Evolutionary conservation across 2,888 invertebrate species (phyloP), one percentile per base, ranked within the genome.

Genomic region (Rhaphigaster nebulosa): DNA sequence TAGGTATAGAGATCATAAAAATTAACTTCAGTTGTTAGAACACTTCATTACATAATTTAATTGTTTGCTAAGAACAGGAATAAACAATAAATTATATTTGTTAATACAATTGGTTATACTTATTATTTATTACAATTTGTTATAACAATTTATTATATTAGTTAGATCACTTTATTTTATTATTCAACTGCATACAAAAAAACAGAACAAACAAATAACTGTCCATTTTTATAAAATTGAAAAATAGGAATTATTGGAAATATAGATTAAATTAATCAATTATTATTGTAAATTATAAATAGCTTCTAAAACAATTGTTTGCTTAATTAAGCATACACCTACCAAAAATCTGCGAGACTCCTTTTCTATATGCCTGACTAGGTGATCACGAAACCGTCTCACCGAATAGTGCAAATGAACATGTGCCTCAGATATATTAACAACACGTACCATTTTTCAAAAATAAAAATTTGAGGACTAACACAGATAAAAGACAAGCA

Each of bases 341-440:
- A 91, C 88, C 88, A 91, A 88, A n/a, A 84, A 76, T 84, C 52
- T 90, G 29, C 90, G 70, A 23, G 91, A 50, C 56, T 87, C 60
- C 50, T 92, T 91, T 29, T 91, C 91, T 56, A 91, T 89, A 52
- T 92, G 91, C 60, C 91, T 91, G 52, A 92, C 91, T n/a, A 93
- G 91, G 54, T 92, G 92, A 87, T 93, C 92, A 29, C 93, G 92
- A 90, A 93, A 93, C 91, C 92, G 91, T 23, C 93, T 91, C 23
- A 92, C 91, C 3, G 93, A 93, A 91, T 93, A 93, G 90, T 93
- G 93, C 15, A 93, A 92, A 87, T 92, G 92, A 41, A 93, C 93
- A 80, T 93, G 93, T 8, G 93, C 92, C 45, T 93, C 92, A 54
- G 93, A 93, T 45, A 93, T 92, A 89, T 92, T 92, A 13, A 92